Conservation (phyloP, 1,140 invertebrate species). For the Hylaeus volcanicus region DNA sequence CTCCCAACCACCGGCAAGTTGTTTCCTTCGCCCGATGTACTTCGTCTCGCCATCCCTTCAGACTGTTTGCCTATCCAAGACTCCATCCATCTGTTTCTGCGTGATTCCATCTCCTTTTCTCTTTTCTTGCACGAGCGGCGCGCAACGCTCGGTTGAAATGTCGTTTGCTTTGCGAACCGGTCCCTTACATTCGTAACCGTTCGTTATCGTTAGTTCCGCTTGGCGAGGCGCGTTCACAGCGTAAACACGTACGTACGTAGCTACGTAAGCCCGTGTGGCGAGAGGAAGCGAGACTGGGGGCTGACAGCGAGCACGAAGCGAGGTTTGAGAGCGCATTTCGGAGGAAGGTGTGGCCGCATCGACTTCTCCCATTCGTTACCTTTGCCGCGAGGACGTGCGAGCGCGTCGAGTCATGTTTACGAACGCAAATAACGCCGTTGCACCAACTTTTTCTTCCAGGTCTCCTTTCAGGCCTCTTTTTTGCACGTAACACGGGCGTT, state of each 20-base stretch:
- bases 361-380: conserved; percentile 65
- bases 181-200: conserved; percentile 67
- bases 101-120: conserved; percentile 22
- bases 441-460: conserved; percentile 34
- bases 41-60: background rate
- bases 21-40: background rate
- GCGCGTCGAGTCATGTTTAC: conserved; percentile 45
- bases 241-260: conserved; percentile 62
- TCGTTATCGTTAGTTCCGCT: conserved; percentile 69
- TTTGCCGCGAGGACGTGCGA: conserved; percentile 49
- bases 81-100: conserved; percentile 33
- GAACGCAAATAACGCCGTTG: conserved; percentile 49
- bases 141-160: conserved; percentile 54
- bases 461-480: conserved; percentile 19
- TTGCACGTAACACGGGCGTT: background rate
- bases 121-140: conserved; percentile 28
- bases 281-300: background rate
- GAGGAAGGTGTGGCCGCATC: conserved; percentile 60
- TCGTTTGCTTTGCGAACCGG: conserved; percentile 62
- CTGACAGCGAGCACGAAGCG: conserved; percentile 22
- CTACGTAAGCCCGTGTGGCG: conserved; percentile 7
- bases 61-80: conserved; percentile 28
- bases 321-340: conserved; percentile 52
- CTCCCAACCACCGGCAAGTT: background rate
- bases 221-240: conserved; percentile 59